Base-by-base conservation (phyloP, 2,888 invertebrate species). In the Nephrocerus scutellatus region DNA sequence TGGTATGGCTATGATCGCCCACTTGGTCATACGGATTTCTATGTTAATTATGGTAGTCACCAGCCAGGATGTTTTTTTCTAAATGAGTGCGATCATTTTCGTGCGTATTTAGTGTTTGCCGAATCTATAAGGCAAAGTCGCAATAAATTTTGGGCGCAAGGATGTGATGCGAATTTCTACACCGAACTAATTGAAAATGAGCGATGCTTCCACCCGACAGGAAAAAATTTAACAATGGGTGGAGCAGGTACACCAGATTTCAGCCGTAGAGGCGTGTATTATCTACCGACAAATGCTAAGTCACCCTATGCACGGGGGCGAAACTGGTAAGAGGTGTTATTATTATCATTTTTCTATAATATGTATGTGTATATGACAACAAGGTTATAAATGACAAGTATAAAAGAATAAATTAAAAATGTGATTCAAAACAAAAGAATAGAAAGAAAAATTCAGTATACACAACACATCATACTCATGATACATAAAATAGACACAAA, bases 11-110 rank as follows among this genome's bases (percentile, higher is more conserved):
- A 59, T 44, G 64, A 65, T 51, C 58, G 53, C 42, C 55, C 70
- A 0, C 48, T 71, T 52, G 79, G 79, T 0, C 65, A 74, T 46
- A 63, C 69, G 0, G 79, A 79, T 56, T 77, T 75, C 53, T 79
- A 73, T 57, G 70, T 75, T 3, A 79, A 79, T 44, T 76, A 74
- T 21, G 77, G 78, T 8, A 60, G 72, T 30, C 52, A 60, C 9
- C 80, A 80, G 52, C 79, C 79, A 1, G 79, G 80, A 0, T 80
- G 80, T 50, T 56, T 60, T 33, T 52, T 66, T 47, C n/a, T 46
- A 3, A 53, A 54, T 13, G 65, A 66, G 30, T 66, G 63, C 48
- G 60, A 56, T 32, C 63, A 64, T 39, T 53, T 65, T 49, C 53
- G 64, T n/a, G 58, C 64, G 1, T 62, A 57, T 46, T 56, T 55